A percentile compares a stretch with the other conserved stretches of the same genome.
phyloP scores from a whole-genome alignment of 2,113 vertebrate species.

The Mola mola region DNA sequence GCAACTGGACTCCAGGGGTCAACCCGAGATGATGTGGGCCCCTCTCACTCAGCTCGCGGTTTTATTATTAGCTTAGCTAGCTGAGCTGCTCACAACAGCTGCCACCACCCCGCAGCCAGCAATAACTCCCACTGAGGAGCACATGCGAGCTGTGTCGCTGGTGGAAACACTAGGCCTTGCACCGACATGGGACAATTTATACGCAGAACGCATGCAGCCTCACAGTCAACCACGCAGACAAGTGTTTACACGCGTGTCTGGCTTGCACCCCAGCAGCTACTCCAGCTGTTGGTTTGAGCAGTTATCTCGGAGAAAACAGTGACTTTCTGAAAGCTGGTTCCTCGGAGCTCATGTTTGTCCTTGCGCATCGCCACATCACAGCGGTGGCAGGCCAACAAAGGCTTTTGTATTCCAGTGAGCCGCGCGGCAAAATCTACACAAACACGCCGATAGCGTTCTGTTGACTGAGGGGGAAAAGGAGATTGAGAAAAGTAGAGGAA shows the following conservation, averaged over 20 bases:
- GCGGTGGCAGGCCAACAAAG: constrained; percentile 67
- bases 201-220: constrained; percentile 21
- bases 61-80: constrained; percentile 73
- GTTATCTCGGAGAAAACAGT: constrained; percentile 36
- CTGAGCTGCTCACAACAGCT: constrained; percentile 69
- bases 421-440: constrained; percentile 57
- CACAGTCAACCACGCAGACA: constrained; percentile 16
- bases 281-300: constrained; percentile 29
- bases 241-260: constrained; percentile 29
- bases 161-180: constrained; percentile 30
- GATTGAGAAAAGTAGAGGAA: constrained; percentile 50
- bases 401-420: constrained; percentile 60
- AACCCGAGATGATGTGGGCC: constrained; percentile 40
- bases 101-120: constrained; percentile 57
- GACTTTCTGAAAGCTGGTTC: constrained; percentile 52
- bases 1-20: constrained; percentile 68
- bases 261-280: constrained; percentile 1
- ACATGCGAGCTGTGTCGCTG: constrained; percentile 44
- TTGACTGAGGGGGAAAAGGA: constrained; percentile 54
- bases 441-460: constrained; percentile 57
- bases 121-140: constrained; percentile 52
- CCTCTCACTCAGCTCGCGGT: constrained; percentile 36
- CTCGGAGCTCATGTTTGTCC: constrained; percentile 66
- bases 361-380: constrained; percentile 61
- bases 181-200: constrained; percentile 19